phyloP scores from a whole-genome alignment of 2,113 vertebrate species.

The Chaetodon auriga region DNA sequence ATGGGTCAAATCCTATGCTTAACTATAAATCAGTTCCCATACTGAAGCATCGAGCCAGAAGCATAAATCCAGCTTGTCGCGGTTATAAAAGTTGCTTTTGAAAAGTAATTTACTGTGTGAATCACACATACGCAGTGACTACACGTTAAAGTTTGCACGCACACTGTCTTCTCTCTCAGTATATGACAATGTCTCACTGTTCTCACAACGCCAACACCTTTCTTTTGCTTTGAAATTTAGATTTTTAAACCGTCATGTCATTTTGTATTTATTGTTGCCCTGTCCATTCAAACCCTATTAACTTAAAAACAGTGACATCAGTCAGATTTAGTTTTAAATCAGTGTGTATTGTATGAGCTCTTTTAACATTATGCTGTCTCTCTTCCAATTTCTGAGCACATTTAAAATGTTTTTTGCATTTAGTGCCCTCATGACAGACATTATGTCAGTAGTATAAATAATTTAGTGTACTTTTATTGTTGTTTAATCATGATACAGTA shows the following conservation, averaged over 20 bases:
- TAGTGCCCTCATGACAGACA: constrained; percentile 21
- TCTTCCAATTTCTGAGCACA: background rate
- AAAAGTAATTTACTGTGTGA: background rate
- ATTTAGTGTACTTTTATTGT: constrained; percentile 1
- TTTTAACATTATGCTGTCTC: background rate
- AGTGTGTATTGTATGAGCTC: background rate
- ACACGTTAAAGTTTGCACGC: background rate
- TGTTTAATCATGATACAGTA: background rate
- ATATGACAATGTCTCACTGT: background rate
- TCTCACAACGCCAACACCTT: background rate
- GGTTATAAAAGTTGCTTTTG: background rate
- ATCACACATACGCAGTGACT: background rate
- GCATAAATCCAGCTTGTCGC: background rate
- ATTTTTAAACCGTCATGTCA: background rate
- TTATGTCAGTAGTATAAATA: constrained; percentile 29
- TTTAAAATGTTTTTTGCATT: background rate
- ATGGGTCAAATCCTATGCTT: background rate
- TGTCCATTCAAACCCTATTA: background rate
- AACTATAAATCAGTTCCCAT: background rate
- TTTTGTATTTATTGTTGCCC: background rate
- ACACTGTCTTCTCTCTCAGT: background rate
- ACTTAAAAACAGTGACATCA: background rate
- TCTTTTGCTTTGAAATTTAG: background rate
- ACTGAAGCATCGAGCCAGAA: background rate
- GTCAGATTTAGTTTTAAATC: background rate